Evolutionary conservation across 2,113 vertebrate species (phyloP).

Genomic region (Oreotrochilus melanogaster): DNA sequence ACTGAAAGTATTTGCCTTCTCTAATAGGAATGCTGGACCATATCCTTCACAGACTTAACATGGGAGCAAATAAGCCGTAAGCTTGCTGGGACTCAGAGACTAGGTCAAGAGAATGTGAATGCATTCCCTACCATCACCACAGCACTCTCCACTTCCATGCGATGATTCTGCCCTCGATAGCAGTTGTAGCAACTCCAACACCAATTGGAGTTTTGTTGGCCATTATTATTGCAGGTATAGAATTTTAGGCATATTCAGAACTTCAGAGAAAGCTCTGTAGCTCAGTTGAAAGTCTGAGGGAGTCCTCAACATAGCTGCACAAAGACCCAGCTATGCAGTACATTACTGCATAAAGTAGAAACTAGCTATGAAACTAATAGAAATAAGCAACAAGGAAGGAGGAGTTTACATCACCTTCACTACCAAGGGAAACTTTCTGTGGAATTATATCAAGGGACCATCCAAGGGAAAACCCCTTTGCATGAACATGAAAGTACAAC

Average conservation of each 20-base stretch:
- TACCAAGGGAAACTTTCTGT: not conserved
- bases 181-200: fast-evolving
- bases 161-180: not conserved
- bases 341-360: not conserved
- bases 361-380: too few species aligned
- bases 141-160: not conserved
- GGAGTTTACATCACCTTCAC: not conserved
- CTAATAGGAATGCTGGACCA: not conserved
- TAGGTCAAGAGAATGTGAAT: not conserved
- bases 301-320: not conserved
- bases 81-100: not conserved
- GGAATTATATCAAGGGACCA: not conserved
- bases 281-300: not conserved
- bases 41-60: not conserved
- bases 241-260: not conserved
- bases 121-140: not conserved
- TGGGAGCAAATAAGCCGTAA: not conserved
- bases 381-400: not conserved
- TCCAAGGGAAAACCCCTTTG: not conserved
- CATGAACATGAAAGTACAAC: not conserved
- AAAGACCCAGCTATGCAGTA: not conserved
- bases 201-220: not conserved
- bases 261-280: fast-evolving
- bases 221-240: not conserved
- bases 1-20: not conserved